These are phyloP conservation scores for Arion vulgaris DNA, from an alignment of 1,140 invertebrate genomes.

Conservation along the genomic window DNA sequence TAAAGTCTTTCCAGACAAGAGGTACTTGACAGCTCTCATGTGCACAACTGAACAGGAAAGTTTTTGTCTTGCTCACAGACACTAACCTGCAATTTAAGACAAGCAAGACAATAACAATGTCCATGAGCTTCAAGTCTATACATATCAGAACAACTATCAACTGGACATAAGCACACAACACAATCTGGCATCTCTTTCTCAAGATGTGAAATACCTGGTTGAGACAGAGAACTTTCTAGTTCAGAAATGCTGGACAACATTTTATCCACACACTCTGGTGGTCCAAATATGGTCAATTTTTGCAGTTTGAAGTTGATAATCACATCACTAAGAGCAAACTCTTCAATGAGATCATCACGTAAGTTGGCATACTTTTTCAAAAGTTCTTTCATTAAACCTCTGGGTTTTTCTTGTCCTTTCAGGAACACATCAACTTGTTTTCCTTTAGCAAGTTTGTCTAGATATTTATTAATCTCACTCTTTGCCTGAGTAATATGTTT, in stretches of 20 bases:
- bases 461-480: conserved; percentile 2
- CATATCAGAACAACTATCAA: conserved; percentile 50
- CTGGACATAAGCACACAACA: conserved; percentile 56
- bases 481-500: neutral
- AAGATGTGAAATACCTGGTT: too few species aligned
- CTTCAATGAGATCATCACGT: conserved; percentile 42
- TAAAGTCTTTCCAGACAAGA: conserved; percentile 52
- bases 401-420: conserved; percentile 51
- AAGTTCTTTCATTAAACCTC: conserved; percentile 59
- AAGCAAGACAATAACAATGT: conserved; percentile 63
- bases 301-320: conserved; percentile 49
- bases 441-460: neutral
- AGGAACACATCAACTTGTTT: conserved; percentile 39
- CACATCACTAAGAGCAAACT: conserved; percentile 38
- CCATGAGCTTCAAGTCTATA: conserved; percentile 63
- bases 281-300: conserved; percentile 51
- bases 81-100: conserved; percentile 49
- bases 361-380: conserved; percentile 47
- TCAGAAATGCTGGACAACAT: conserved; percentile 36
- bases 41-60: conserved; percentile 56
- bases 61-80: conserved; percentile 39
- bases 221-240: conserved; percentile 2
- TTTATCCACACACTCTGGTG: conserved; percentile 48
- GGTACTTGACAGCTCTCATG: conserved; percentile 48
- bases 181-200: conserved; percentile 51